Percentiles rank a stretch among this genome's conserved stretches.
These are phyloP conservation scores for Stigmatopora argus DNA, from an alignment of 2,113 vertebrate species.

Conservation along the genomic window DNA sequence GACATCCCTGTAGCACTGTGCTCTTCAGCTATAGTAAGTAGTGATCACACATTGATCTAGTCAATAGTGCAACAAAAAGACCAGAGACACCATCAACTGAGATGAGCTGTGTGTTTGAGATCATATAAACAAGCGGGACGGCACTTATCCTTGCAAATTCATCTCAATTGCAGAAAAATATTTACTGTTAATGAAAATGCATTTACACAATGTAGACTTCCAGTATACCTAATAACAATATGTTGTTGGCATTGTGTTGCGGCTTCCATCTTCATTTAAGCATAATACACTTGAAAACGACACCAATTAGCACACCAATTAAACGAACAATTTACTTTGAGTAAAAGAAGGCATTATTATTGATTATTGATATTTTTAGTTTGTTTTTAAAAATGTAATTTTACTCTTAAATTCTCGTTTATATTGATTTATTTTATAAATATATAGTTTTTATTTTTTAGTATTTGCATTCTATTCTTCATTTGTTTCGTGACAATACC, in stretches of 20 bases:
- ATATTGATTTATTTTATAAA: too few species aligned
- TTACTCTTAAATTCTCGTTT: too few species aligned
- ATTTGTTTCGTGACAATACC: too few species aligned
- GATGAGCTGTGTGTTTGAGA: neutral
- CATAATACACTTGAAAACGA: too few species aligned
- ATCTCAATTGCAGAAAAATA: conserved; percentile 11
- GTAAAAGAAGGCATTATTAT: too few species aligned
- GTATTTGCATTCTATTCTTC: too few species aligned
- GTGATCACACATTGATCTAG: neutral
- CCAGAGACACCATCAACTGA: neutral
- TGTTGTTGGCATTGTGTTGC: neutral
- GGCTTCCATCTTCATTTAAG: neutral
- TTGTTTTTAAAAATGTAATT: too few species aligned
- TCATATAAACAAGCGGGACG: neutral
- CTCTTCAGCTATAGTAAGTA: neutral
- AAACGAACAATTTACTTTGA: too few species aligned
- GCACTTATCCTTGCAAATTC: neutral
- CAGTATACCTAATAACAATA: neutral
- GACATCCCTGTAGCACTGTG: neutral
- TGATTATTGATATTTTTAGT: too few species aligned
- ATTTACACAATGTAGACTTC: neutral
- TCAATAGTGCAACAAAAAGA: neutral
- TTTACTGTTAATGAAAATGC: neutral
- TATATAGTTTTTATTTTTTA: too few species aligned
- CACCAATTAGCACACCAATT: too few species aligned